Evolutionary conservation across 2,888 invertebrate species (phyloP).

Genomic region (Hydroisotoma schaefferi): DNA sequence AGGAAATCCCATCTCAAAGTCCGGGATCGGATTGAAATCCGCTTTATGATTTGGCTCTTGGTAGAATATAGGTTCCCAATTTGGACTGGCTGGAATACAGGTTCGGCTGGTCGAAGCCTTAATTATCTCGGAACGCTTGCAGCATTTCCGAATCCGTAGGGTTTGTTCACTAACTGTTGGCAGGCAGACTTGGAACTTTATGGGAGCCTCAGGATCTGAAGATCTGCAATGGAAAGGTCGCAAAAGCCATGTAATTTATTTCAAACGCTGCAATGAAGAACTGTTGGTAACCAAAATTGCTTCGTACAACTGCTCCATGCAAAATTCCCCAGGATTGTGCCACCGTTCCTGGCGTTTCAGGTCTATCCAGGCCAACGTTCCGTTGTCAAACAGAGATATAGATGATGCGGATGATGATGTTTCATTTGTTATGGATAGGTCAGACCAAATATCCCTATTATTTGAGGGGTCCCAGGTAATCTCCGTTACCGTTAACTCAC

Average conservation of each 20-base stretch:
- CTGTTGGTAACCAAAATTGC: too few relatives aligned
- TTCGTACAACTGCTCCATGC: conserved; percentile 10
- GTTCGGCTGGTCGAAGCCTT: conserved; percentile 3
- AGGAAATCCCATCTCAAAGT: not conserved
- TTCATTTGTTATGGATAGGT: too few relatives aligned
- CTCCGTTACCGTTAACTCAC: too few relatives aligned
- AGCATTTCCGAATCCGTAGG: conserved; percentile 26
- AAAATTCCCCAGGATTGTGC: conserved; percentile 17
- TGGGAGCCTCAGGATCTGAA: not conserved
- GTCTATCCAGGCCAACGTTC: not conserved
- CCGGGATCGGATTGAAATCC: not conserved
- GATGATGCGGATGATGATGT: too few relatives aligned
- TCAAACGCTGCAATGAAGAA: too few relatives aligned
- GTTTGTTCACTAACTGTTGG: conserved; percentile 1
- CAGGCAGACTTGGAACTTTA: conserved; percentile 20
- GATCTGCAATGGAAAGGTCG: not conserved
- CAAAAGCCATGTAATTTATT: not conserved
- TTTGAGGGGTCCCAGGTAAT: too few relatives aligned
- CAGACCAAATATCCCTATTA: too few relatives aligned
- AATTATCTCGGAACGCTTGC: conserved; percentile 14
- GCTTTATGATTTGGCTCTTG: not conserved
- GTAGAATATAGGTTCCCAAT: conserved; percentile 18
- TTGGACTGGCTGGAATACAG: conserved; percentile 8
- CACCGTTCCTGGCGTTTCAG: not conserved
- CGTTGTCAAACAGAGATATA: not conserved